Evolutionary conservation across 1,140 invertebrate species (phyloP).

Genomic region (Lethrus apterus): DNA sequence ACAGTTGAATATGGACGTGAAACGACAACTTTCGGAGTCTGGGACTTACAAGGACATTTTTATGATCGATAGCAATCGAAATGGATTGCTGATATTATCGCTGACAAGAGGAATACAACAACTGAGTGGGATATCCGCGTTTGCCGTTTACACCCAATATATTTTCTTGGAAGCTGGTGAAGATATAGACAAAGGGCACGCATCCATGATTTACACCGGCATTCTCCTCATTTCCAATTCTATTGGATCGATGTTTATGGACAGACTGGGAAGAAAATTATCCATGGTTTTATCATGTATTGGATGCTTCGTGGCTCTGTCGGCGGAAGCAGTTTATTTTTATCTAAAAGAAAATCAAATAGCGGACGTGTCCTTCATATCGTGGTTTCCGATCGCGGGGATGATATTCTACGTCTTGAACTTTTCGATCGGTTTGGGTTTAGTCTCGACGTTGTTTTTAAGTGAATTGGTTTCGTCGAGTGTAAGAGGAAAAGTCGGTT

Average conservation of each 20-base stretch:
- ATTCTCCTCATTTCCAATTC: slow-evolving; percentile 58
- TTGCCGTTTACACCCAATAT: slow-evolving; percentile 26
- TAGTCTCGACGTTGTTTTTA: slow-evolving; percentile 29
- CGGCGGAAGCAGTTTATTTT: slow-evolving; percentile 53
- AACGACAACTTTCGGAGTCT: slow-evolving; percentile 30
- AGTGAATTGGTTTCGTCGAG: slow-evolving; percentile 35
- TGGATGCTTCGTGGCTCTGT: slow-evolving; percentile 46
- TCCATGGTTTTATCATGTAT: slow-evolving; percentile 54
- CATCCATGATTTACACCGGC: slow-evolving; percentile 25
- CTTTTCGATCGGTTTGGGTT: slow-evolving; percentile 24
- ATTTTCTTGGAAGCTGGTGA: slow-evolving; percentile 33
- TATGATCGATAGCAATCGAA: slow-evolving; percentile 27
- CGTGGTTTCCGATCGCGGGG: slow-evolving; percentile 28
- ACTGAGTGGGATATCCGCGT: slow-evolving; percentile 24
- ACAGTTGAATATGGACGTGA: slow-evolving; percentile 25
- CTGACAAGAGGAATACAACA: slow-evolving; percentile 26
- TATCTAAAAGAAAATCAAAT: slow-evolving; percentile 37
- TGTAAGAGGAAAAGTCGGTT: slow-evolving; percentile 31
- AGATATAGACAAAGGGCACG: slow-evolving; percentile 18
- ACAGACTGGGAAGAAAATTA: slow-evolving; percentile 59
- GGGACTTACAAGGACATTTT: slow-evolving; percentile 36
- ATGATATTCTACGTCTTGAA: slow-evolving; percentile 25
- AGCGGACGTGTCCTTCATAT: slow-evolving; percentile 27
- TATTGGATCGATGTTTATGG: slow-evolving; percentile 55
- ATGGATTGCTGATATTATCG: slow-evolving; percentile 27